These are phyloP conservation scores for Taxidea taxus DNA, from an alignment of 2,113 vertebrate genomes.

Conservation along the genomic window DNA sequence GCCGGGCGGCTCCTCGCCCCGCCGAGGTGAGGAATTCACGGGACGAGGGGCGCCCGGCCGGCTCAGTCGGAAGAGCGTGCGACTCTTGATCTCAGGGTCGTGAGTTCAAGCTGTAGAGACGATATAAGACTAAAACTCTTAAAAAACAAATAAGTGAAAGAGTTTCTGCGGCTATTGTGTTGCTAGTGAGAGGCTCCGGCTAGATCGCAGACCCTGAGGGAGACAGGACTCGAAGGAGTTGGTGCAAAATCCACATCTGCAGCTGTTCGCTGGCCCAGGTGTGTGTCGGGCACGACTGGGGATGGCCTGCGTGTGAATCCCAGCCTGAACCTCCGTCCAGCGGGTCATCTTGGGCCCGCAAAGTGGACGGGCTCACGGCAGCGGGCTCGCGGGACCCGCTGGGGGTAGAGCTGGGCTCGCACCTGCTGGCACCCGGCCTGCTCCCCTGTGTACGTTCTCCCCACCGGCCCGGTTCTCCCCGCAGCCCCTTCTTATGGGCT, in stretches of 20 bases:
- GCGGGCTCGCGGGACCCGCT: rapidly evolving
- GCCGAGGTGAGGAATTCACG: background rate
- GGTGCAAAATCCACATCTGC: too few species aligned
- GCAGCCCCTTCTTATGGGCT: background rate
- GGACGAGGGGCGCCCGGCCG: background rate
- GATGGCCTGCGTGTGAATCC: background rate
- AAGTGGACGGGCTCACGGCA: background rate
- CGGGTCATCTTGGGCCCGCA: background rate
- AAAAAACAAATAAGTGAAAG: background rate
- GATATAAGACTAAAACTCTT: background rate
- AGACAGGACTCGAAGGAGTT: background rate
- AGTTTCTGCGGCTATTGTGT: background rate
- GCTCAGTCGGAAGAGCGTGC: background rate
- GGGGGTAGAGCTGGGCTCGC: rapidly evolving
- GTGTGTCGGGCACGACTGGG: background rate
- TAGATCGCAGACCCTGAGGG: background rate
- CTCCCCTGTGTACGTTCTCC: background rate
- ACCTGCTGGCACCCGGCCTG: too few species aligned
- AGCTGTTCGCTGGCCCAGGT: background rate
- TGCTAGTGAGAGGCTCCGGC: background rate
- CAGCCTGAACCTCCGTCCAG: background rate
- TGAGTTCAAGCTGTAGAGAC: background rate
- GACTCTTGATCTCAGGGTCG: background rate
- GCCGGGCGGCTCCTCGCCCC: background rate
- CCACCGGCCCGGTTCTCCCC: background rate